These are phyloP conservation scores for Teleiodes luculella DNA, from an alignment of 2,888 invertebrate genomes.

Conservation along the genomic window DNA sequence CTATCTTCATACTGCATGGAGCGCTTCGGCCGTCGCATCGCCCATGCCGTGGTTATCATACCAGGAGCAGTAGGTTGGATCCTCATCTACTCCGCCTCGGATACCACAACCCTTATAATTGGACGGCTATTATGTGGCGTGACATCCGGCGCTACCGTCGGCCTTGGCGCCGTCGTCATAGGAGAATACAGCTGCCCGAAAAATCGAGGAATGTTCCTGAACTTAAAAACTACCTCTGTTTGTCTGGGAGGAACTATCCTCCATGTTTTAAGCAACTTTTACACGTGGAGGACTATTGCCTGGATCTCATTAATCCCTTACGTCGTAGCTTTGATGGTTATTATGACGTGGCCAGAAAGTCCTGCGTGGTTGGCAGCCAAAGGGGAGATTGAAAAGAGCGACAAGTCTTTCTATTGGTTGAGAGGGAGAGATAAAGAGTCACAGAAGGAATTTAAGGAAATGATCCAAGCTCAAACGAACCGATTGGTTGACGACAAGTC, in stretches of 20 bases:
- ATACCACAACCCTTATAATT: conserved; percentile 28
- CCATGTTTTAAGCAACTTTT: conserved; percentile 39
- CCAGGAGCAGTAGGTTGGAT: conserved; percentile 30
- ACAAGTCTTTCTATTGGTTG: conserved; percentile 68
- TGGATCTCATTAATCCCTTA: conserved; percentile 37
- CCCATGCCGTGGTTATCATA: conserved; percentile 49
- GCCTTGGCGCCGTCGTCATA: conserved; percentile 31
- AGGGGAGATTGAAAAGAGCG: conserved; percentile 65
- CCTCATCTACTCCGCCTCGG: conserved; percentile 30
- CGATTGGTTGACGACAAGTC: conserved; percentile 17
- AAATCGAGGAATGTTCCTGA: conserved; percentile 37
- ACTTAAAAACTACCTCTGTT: conserved; percentile 46
- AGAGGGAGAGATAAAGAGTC: conserved; percentile 50
- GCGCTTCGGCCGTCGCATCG: conserved; percentile 31
- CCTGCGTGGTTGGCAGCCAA: conserved; percentile 80
- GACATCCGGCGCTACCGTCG: conserved; percentile 25
- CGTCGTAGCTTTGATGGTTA: conserved; percentile 35
- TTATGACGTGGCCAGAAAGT: conserved; percentile 77
- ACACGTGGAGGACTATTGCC: conserved; percentile 44
- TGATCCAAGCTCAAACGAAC: conserved; percentile 43
- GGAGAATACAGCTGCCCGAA: conserved; percentile 34
- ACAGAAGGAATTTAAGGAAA: conserved; percentile 35
- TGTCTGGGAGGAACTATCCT: conserved; percentile 42
- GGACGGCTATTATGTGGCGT: conserved; percentile 32
- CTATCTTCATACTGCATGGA: conserved; percentile 41